Evolutionary conservation across 2,797 vertebrate species (phyloP), one percentile per base, ranked within the genome.

Genomic region (Pseudopleuronectes americanus): DNA sequence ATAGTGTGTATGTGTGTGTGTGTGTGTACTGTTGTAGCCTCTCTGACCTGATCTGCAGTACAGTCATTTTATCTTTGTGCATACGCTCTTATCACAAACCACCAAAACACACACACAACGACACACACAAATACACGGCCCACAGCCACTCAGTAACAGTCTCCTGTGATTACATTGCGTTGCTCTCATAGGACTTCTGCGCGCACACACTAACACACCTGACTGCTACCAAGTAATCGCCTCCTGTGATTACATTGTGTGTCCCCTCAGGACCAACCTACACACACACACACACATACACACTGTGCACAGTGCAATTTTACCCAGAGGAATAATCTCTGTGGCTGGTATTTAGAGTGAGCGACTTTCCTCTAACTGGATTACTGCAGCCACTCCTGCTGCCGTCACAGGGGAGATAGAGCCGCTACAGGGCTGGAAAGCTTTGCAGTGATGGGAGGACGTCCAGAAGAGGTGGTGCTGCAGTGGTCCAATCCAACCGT

Each of bases 321-420:
- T 81, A 84, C 86, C 74, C 76, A 71, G 74, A 88, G 88, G 83
- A 89, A 76, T 85, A 83, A 88, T 85, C 83, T 81, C 77, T 77
- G 74, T 63, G 51, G 74, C 60, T 84, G 87, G 83, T 81, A 74
- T 87, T 88, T 84, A 74, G 80, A 87, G 78, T 82, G 68, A 84
- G 67, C 55, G 64, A 86, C 79, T 86, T 84, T 78, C 52, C 67
- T 74, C 75, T 89, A 89, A 91, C 84, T 87, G 87, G 86, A 90
- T 91, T 88, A 89, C 71, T 62, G 80, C 68, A 24, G 81, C 75
- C 71, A 54, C 70, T 86, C 72, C 66, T 81, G 81, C 81, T 75
- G 74, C 79, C 77, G 84, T 76, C 78, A 71, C 70, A 53, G 69
- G 80, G 64, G 64, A 85, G 84, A 83, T 76, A 75, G 80, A 77